Base-by-base conservation (phyloP, 2,888 invertebrate species). In the Calephelis perditalis region DNA sequence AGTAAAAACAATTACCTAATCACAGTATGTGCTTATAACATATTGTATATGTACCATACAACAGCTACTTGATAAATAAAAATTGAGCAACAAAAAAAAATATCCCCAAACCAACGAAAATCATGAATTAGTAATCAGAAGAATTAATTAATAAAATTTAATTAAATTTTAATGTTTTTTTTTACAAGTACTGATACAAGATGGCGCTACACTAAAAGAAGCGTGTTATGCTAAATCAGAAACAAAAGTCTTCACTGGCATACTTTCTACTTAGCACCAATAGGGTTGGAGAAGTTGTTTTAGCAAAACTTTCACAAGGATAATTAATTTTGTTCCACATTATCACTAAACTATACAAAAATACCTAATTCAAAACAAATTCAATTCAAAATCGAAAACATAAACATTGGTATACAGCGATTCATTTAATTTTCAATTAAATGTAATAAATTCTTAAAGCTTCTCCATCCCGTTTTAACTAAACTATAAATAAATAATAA, bases 211-310 rank as follows among this genome's bases (percentile, higher is more conserved):
- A 52, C 11, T 52, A 11, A 35, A 52, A 52, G 35, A 35, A 52
- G 26, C 62, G 68, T 67, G 62, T 60, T 63, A 60, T 44, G 55
- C 58, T 40, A 58, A 64, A 66, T 61, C 66, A 65, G 65, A 64
- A 62, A 65, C 55, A 64, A 66, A 65, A 58, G 65, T 66, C 64
- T 65, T 72, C 71, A 73, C 72, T 72, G 72, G 71, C 69, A 68
- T 68, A 66, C 63, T 67, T 63, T 67, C 67, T 71, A 71, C 66
- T 69, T 73, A 73, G 73, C 73, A 73, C 73, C 73, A 65, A 71
- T 63, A 68, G 71, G 70, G 71, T 63, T 65, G 67, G 67, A 69
- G 70, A 67, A 68, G 68, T 66, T 62, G 61, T 59, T 47, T 47
- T 49, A 35, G 54, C 54, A 36, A 54, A 54, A 54, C 36, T 35